phyloP scores from a whole-genome alignment of 2,888 invertebrate genomes.

The Melipona bicolor region DNA sequence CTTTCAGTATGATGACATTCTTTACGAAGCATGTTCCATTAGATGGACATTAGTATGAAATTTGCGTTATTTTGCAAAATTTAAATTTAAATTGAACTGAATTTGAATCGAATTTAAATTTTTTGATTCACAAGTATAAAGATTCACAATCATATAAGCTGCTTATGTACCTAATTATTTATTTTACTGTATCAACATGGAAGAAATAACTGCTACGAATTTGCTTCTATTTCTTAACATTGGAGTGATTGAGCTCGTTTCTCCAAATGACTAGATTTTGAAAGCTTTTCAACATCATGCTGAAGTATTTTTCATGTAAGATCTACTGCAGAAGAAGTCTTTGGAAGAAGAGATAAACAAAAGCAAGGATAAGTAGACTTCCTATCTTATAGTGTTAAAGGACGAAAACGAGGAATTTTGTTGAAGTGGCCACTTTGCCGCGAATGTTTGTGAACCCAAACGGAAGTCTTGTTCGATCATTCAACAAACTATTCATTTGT shows the following conservation, averaged over 20 bases:
- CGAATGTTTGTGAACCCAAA: conserved; percentile 51
- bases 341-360: conserved; percentile 53
- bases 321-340: conserved; percentile 46
- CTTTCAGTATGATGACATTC: neutral
- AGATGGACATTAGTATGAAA: neutral
- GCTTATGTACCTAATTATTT: neutral
- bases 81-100: neutral
- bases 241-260: conserved; percentile 13
- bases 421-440: conserved; percentile 53
- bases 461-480: conserved; percentile 59
- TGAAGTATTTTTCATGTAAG: conserved; percentile 22
- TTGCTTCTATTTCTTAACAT: neutral
- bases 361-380: conserved; percentile 44
- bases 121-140: too few relatives aligned
- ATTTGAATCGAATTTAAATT: neutral
- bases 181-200: neutral
- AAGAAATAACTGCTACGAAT: neutral
- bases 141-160: neutral
- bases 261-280: conserved; percentile 11
- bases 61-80: neutral
- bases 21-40: neutral
- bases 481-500: conserved; percentile 20
- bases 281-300: conserved; percentile 20
- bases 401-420: conserved; percentile 37
- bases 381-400: conserved; percentile 51